Evolutionary conservation across 2,113 vertebrate genomes (phyloP).

Genomic region (Gambusia affinis): DNA sequence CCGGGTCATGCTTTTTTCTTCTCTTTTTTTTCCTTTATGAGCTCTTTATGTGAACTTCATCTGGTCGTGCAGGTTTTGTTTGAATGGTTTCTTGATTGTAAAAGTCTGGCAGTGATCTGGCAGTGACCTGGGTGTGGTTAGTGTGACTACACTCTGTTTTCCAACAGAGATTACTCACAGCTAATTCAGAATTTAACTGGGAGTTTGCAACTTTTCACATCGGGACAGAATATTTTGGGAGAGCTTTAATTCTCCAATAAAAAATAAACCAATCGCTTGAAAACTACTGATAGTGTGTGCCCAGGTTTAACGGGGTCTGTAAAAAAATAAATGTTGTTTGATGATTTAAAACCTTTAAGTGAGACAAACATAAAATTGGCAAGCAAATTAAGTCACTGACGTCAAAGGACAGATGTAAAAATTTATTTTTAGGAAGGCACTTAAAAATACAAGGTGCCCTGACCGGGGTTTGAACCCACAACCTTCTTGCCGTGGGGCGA

Average conservation of each 20-base stretch:
- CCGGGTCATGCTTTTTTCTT: too few relatives aligned
- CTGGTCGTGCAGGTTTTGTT: background rate
- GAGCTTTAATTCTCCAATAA: background rate
- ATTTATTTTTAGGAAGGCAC: constrained; percentile 20
- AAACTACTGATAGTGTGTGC: background rate
- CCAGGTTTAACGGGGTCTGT: background rate
- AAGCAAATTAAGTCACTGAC: background rate
- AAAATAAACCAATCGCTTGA: too few relatives aligned
- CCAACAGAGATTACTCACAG: background rate
- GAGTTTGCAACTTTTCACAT: background rate
- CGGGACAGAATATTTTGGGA: background rate
- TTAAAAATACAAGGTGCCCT: constrained; percentile 2
- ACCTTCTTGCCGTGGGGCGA: background rate
- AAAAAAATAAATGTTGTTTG: background rate
- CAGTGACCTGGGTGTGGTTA: background rate
- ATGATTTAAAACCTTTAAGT: background rate
- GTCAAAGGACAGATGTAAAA: background rate
- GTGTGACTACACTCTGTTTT: background rate
- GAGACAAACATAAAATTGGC: background rate
- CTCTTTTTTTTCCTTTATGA: background rate
- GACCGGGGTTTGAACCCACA: background rate
- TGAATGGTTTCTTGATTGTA: too few relatives aligned
- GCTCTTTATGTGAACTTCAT: background rate
- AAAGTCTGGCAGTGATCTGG: too few relatives aligned
- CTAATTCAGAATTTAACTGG: background rate